Evolutionary conservation across 2,888 invertebrate species (phyloP).

Genomic region (Nudaria mundana): DNA sequence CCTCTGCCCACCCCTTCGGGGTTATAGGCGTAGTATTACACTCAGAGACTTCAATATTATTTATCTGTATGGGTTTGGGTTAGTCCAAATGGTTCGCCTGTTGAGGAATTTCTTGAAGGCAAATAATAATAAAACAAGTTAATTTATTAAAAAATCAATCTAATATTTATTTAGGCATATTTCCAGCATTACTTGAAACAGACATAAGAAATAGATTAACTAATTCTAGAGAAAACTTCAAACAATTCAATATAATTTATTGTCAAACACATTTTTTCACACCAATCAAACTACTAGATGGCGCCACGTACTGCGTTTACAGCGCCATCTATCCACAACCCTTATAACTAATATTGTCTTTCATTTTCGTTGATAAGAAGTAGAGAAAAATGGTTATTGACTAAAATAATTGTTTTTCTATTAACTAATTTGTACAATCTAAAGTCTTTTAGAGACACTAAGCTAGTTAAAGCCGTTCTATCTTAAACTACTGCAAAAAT

Average conservation of each 20-base stretch:
- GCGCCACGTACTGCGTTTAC: constrained; percentile 13
- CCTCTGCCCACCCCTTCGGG: too few species aligned
- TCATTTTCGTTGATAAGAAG: constrained; percentile 37
- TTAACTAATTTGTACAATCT: constrained; percentile 63
- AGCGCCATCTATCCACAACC: constrained; percentile 26
- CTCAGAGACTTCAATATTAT: too few species aligned
- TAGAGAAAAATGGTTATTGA: constrained; percentile 21
- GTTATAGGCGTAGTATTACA: too few species aligned
- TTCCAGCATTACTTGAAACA: constrained; percentile 57
- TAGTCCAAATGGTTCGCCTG: too few species aligned
- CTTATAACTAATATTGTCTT: constrained; percentile 28
- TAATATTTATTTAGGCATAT: constrained; percentile 60
- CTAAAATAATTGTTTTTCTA: constrained; percentile 30
- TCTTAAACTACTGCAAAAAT: constrained; percentile 53
- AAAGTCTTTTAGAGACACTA: constrained; percentile 74
- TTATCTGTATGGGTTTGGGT: too few species aligned
- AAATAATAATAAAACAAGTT: constrained; percentile 30
- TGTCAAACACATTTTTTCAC: constrained; percentile 25
- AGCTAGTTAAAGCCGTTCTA: constrained; percentile 78
- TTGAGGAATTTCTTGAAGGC: too few species aligned
- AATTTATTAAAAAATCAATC: constrained; percentile 49
- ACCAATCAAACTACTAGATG: constrained; percentile 8
- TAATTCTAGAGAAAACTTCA: constrained; percentile 35
- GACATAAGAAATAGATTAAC: constrained; percentile 38
- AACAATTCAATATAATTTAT: constrained; percentile 28